A percentile compares a stretch with the other conserved stretches of the same genome.
Conservation (phyloP, 2,797 vertebrate genomes). For the Sitta carolinensis region DNA sequence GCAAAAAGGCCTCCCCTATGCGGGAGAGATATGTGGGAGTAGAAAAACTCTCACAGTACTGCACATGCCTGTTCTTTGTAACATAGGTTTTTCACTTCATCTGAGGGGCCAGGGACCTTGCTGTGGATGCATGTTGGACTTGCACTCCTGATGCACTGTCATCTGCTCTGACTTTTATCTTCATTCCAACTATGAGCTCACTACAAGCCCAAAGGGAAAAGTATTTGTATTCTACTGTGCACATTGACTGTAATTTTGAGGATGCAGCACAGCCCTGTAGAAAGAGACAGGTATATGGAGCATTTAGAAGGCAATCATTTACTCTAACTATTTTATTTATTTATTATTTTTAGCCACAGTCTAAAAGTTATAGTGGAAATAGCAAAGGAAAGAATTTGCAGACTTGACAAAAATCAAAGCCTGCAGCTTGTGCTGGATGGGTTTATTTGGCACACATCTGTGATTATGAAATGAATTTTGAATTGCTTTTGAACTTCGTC, state of each 20-base stretch:
- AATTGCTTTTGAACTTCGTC: conserved; percentile 25
- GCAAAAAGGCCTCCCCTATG: too few relatives aligned
- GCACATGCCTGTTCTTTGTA: not conserved
- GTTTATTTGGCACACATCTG: not conserved
- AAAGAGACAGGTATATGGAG: not conserved
- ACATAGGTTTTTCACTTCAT: not conserved
- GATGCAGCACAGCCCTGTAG: not conserved
- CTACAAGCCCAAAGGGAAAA: not conserved
- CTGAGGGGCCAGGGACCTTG: not conserved
- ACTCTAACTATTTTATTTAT: not conserved
- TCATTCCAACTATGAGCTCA: not conserved
- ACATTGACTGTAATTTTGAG: not conserved
- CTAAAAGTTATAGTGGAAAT: conserved; percentile 12
- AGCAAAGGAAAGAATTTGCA: conserved; percentile 33
- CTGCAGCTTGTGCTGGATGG: not conserved
- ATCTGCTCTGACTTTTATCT: not conserved
- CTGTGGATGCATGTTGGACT: not conserved
- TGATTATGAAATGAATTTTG: conserved; percentile 49
- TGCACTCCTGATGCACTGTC: not conserved
- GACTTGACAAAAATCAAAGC: conserved; percentile 9
- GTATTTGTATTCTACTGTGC: not conserved
- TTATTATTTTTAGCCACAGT: not conserved
- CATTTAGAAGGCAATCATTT: not conserved
- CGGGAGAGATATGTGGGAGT: too few relatives aligned
- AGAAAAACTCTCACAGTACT: not conserved